phyloP scores from a whole-genome alignment of 2,113 vertebrate species.

The Amphiprion percula region DNA sequence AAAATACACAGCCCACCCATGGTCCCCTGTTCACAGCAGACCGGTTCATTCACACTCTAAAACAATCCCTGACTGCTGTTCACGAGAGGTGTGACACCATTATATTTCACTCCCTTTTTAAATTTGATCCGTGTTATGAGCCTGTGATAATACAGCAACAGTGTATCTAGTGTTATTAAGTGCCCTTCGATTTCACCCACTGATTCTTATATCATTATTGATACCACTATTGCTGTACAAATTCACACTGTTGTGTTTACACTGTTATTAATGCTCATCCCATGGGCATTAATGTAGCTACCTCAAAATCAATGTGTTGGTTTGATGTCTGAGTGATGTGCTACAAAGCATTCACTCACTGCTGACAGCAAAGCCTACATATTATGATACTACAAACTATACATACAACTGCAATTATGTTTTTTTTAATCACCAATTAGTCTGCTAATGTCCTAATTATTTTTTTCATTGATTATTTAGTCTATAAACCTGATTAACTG shows the following conservation, averaged over 20 bases:
- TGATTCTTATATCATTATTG: conserved; percentile 23
- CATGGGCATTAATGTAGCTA: conserved; percentile 17
- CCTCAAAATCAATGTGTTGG: conserved; percentile 44
- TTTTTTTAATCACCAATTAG: background rate
- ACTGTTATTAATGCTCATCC: conserved; percentile 27
- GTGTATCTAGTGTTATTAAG: conserved; percentile 18
- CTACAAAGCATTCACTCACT: background rate
- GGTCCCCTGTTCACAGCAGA: conserved; percentile 40
- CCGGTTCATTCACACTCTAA: conserved; percentile 39
- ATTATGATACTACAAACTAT: too few species aligned
- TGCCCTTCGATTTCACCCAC: background rate
- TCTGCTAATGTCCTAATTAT: background rate
- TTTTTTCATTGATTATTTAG: background rate
- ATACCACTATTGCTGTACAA: background rate
- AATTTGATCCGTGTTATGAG: background rate
- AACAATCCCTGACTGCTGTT: conserved; percentile 43
- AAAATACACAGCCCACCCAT: conserved; percentile 74
- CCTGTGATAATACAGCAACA: conserved; percentile 2
- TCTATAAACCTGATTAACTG: too few species aligned
- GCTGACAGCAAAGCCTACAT: background rate
- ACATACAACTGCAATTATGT: background rate
- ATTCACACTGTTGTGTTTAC: conserved; percentile 18
- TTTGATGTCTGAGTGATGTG: conserved; percentile 36
- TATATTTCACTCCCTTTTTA: conserved; percentile 36
- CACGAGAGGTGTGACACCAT: conserved; percentile 5